phyloP scores from a whole-genome alignment of 2,113 vertebrate species.

The Strix uralensis region DNA sequence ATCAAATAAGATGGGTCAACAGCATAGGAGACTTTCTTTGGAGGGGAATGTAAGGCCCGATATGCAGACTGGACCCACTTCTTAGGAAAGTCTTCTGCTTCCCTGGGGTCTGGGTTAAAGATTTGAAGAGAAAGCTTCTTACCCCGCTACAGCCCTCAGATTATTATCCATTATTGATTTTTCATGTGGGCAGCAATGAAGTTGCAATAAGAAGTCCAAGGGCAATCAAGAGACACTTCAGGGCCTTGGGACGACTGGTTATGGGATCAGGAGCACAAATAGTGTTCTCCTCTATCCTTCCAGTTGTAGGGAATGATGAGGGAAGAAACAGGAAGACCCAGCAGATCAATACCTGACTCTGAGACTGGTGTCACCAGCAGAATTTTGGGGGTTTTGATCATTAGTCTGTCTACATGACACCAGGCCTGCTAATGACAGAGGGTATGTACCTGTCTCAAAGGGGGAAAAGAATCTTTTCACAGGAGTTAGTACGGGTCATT shows the following conservation, averaged over 20 bases:
- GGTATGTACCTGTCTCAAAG: background rate
- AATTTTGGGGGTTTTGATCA: background rate
- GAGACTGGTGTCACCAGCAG: background rate
- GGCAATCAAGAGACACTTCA: background rate
- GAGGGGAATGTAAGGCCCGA: background rate
- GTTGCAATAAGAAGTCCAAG: background rate
- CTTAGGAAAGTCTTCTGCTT: background rate
- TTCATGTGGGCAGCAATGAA: background rate
- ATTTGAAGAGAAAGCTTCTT: background rate
- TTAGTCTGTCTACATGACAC: background rate
- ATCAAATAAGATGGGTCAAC: background rate
- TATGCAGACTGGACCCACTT: background rate
- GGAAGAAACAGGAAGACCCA: background rate
- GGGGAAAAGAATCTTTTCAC: background rate
- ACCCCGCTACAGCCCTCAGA: accelerated
- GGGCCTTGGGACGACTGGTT: background rate
- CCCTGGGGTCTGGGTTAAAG: background rate
- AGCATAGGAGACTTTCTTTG: background rate
- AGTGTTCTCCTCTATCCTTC: background rate
- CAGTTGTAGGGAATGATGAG: background rate
- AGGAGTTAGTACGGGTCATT: background rate
- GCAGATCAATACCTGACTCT: background rate
- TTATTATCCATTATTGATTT: background rate
- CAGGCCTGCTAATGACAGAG: accelerated
- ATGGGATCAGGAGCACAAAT: background rate